These are phyloP conservation scores for Myotis daubentonii DNA, from an alignment of 2,797 vertebrate genomes.

Conservation along the genomic window DNA sequence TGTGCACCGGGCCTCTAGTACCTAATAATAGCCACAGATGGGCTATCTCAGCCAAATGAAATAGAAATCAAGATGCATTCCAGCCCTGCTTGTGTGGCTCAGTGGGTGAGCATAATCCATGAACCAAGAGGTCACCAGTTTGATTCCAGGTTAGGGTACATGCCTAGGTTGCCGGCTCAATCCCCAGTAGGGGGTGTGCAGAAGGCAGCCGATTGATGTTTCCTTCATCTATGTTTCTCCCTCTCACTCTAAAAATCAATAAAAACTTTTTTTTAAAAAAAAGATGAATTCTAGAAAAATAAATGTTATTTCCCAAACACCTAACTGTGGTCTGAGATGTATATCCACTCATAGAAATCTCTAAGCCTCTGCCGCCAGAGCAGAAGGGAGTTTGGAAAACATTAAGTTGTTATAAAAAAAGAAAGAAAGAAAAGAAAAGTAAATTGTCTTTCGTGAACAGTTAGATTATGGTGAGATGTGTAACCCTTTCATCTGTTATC, in stretches of 20 bases:
- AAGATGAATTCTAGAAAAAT: slow-evolving; percentile 5
- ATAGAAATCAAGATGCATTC: neutral
- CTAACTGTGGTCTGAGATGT: neutral
- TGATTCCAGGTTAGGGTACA: too few relatives aligned
- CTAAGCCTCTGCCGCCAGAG: neutral
- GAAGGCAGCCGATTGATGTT: too few relatives aligned
- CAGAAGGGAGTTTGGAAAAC: neutral
- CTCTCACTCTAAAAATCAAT: too few relatives aligned
- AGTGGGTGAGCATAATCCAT: too few relatives aligned
- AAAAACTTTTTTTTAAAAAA: too few relatives aligned
- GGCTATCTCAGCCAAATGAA: neutral
- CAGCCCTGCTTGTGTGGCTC: neutral
- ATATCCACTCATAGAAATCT: neutral
- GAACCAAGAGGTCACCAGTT: too few relatives aligned
- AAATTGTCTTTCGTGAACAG: neutral
- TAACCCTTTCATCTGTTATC: neutral
- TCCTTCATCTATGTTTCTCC: too few relatives aligned
- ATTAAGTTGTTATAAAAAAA: neutral
- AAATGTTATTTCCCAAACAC: neutral
- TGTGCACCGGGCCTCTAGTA: neutral
- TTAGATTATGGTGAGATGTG: neutral
- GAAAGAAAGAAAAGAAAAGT: neutral
- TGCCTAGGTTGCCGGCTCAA: too few relatives aligned
- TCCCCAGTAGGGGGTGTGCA: too few relatives aligned
- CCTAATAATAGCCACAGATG: neutral